Evolutionary conservation across 1,140 invertebrate genomes (phyloP), one percentile per base, ranked within the genome.

Genomic region (Hesperophylax magnus): DNA sequence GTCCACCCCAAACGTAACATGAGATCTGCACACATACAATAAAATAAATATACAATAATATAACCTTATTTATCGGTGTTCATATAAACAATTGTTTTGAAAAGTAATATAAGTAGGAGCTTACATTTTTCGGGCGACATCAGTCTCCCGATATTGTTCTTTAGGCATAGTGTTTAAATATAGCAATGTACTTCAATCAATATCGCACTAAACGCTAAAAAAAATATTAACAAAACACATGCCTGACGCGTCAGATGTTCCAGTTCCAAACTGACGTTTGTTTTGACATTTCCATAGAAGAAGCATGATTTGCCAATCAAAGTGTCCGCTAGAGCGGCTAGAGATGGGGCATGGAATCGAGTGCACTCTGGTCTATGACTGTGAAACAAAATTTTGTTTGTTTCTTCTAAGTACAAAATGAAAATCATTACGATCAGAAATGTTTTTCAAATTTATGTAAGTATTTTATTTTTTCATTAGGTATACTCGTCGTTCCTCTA

Each of bases 1-100:
- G 86, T 97, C 95, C n/a, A 98, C 92, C 56, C 96, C 96, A 89
- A 99, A 99, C 34, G 94, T 96, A 15, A 99, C 95, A 91, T 98
- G 94, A 72, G 96, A 96, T 85, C 96, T 92, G 84, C 83, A 84
- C 24, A n/a, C 6, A 72, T 56, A 56, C 0, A 56, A 63, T 84
- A 0, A 15, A 24, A 78, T 14, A 78, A 47, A 75, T 20, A 71
- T 9, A 71, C 17, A 52, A 17, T n/a, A 71, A 71, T 18, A 17
- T 67, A 67, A 67, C 58, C 58, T 61, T 24, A 63, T 53, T 17
- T 56, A 74, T 22, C 22, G 47, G 18, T 47, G 34, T 47, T 14
- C 60, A 82, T 22, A 75, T 67, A 67, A 67, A 67, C 63, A 67
- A 67, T 27, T 67, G n/a, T 27, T 31, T 15, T 22, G 14, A 58